phyloP scores from a whole-genome alignment of 2,113 vertebrate species.

The Percina caprodes region DNA sequence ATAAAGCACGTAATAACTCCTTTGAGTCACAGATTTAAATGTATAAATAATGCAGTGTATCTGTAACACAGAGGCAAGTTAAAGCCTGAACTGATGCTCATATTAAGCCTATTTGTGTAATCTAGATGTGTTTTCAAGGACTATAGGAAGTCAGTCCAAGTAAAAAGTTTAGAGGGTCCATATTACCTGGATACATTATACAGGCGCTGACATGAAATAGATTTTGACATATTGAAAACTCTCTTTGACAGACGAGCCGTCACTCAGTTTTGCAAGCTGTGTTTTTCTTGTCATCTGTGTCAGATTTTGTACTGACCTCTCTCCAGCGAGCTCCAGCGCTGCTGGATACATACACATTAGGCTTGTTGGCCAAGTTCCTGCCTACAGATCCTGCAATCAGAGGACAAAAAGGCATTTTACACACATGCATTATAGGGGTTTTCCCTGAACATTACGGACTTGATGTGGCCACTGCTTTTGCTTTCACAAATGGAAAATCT shows the following conservation, averaged over 20 bases:
- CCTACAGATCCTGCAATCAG: slow-evolving; percentile 90
- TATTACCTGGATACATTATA: not conserved
- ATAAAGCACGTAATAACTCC: no score
- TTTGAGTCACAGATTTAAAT: no score
- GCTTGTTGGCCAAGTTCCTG: slow-evolving; percentile 93
- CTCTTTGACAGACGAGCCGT: not conserved
- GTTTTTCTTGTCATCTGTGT: slow-evolving; percentile 12
- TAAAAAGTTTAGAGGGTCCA: no score
- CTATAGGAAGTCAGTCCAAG: no score
- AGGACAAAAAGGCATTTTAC: slow-evolving; percentile 32
- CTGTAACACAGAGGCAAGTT: not conserved
- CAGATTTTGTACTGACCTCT: slow-evolving; percentile 87
- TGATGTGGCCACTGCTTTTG: not conserved
- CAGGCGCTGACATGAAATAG: not conserved
- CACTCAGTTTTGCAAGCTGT: slow-evolving; percentile 1
- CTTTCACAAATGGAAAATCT: slow-evolving; percentile 41
- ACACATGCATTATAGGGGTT: slow-evolving; percentile 3
- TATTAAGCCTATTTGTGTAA: no score
- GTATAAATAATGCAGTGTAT: not conserved
- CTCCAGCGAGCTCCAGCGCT: slow-evolving; percentile 94
- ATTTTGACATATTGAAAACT: not conserved
- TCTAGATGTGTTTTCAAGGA: not conserved
- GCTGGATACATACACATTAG: slow-evolving; percentile 95
- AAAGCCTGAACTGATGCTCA: not conserved
- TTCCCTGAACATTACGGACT: slow-evolving; percentile 27